Evolutionary conservation across 2,888 invertebrate genomes (phyloP), one percentile per base, ranked within the genome.

Genomic region (Pediacus dermestoides): DNA sequence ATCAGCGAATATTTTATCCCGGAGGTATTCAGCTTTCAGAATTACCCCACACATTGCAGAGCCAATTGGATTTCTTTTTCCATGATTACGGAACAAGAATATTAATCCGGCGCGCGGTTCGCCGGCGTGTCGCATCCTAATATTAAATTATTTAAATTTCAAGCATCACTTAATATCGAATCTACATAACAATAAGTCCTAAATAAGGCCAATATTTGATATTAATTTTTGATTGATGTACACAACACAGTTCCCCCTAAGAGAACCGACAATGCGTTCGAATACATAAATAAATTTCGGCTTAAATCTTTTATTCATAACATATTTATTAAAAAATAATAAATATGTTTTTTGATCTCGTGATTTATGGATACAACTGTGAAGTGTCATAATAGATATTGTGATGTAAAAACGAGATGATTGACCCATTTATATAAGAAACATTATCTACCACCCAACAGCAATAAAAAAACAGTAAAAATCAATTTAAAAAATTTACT

Each of bases 1-100:
- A 51, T 51, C 51, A 49, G 44, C 48, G 48, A 46, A 46, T 50
- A 48, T 46, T 50, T 50, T 42, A 51, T 45, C 47, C 46, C 46
- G 28, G 37, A 46, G 46, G 47, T 41, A 42, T 45, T 42, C 39
- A 37, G 38, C 43, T 38, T 39, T 46, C 40, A 33, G 37, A 48
- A 48, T 46, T 48, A 50, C 48, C 39, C 45, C 37, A 37, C 40
- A 46, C 46, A 37, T 37, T 32, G 40, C 28, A 28, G 30, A 42
- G 13, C 26, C 40, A 40, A 46, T 46, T 43, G 28, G 42, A 46
- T 46, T 46, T 46, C 35, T 39, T 34, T n/a, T 39, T 35, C 30
- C 16, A 33, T 30, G 42, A 45, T 26, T 42, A 37, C 46, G 39
- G 22, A 15, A 15, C 27, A 16, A 22, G 46, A 46, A 46, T 46